Evolutionary conservation across 2,113 vertebrate species (phyloP).

Genomic region (Leptobrachium ailaonicum): DNA sequence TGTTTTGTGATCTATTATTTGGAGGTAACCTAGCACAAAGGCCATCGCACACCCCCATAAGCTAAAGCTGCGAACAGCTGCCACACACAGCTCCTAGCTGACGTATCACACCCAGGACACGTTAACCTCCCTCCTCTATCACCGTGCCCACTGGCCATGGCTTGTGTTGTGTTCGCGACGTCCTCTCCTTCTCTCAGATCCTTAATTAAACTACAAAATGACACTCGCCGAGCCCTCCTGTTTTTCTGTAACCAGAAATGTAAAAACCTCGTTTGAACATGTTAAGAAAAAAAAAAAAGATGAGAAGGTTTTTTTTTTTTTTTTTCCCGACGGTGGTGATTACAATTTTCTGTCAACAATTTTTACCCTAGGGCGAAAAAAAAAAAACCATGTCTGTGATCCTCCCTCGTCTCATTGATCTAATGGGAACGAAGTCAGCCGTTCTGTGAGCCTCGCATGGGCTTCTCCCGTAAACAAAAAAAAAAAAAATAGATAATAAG

Average conservation of each 20-base stretch:
- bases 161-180: constrained; percentile 27
- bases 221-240: constrained; percentile 39
- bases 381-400: constrained; percentile 43
- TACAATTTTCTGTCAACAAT: constrained; percentile 52
- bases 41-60: constrained; percentile 35
- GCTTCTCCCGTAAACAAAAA: not conserved
- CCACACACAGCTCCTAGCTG: constrained; percentile 14
- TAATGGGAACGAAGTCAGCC: constrained; percentile 31
- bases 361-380: constrained; percentile 39
- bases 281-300: constrained; percentile 49
- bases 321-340: constrained; percentile 38
- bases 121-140: not conserved
- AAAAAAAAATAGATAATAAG: not conserved
- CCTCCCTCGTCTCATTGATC: constrained; percentile 40
- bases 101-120: not conserved
- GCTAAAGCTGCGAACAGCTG: constrained; percentile 26
- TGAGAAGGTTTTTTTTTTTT: constrained; percentile 25
- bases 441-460: not conserved
- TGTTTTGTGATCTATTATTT: constrained; percentile 51
- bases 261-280: constrained; percentile 49
- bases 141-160: constrained; percentile 23
- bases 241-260: constrained; percentile 31
- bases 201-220: constrained; percentile 47
- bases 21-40: constrained; percentile 44
- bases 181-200: constrained; percentile 32